Conservation (phyloP, 2,113 vertebrate species). For the Sinocyclocheilus maitianheensis region DNA sequence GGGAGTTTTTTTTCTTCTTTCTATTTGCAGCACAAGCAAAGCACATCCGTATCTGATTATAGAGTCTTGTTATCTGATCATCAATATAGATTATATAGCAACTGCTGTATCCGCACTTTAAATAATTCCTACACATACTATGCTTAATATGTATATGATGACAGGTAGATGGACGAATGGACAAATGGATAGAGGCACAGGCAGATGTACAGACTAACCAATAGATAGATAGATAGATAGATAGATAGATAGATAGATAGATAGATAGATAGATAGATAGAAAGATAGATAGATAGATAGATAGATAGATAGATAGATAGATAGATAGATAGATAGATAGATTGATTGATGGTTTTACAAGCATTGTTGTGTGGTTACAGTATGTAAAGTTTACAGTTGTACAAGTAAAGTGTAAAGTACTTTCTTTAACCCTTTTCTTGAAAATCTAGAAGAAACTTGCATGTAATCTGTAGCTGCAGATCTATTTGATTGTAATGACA, state of each 20-base stretch:
- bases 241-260: background rate
- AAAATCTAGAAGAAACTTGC: background rate
- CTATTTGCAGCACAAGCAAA: background rate
- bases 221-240: no score
- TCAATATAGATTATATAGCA: conserved; percentile 8
- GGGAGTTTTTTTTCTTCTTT: background rate
- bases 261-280: background rate
- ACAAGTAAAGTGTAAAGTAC: background rate
- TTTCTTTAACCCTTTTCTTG: background rate
- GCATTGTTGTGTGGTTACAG: background rate
- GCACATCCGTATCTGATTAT: background rate
- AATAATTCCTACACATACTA: background rate
- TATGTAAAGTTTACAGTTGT: background rate
- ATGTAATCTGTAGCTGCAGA: background rate
- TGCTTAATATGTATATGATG: background rate
- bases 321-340: background rate
- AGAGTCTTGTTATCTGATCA: background rate
- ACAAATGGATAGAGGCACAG: no score
- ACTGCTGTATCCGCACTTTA: background rate
- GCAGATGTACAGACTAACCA: no score
- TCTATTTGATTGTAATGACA: background rate
- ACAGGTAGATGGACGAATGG: no score
- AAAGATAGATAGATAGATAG: no score
- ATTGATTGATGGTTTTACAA: background rate
- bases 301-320: no score